phyloP scores from a whole-genome alignment of 2,797 vertebrate species.

The Percopsis omiscomaycus region DNA sequence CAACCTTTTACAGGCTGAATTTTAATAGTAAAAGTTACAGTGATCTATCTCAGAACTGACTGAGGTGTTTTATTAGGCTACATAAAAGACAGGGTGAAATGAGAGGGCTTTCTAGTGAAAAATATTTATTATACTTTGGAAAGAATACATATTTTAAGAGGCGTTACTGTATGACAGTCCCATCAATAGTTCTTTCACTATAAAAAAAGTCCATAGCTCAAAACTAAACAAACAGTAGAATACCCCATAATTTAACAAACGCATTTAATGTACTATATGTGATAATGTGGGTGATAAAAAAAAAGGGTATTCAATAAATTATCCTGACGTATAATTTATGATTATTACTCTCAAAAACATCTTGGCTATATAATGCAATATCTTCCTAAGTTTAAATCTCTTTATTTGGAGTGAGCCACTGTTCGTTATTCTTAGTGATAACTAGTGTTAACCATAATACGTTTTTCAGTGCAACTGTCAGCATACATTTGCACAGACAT shows the following conservation, averaged over 20 bases:
- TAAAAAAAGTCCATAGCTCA: not conserved
- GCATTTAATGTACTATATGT: not conserved
- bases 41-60: not conserved
- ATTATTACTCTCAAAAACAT: slow-evolving; percentile 37
- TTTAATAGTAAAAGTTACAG: not conserved
- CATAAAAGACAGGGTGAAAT: not conserved
- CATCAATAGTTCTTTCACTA: not conserved
- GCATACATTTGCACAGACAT: slow-evolving; percentile 34
- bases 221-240: not conserved
- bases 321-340: slow-evolving; percentile 29
- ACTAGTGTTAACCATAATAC: slow-evolving; percentile 25
- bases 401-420: slow-evolving; percentile 19
- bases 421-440: slow-evolving; percentile 32
- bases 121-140: slow-evolving; percentile 45
- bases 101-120: slow-evolving; percentile 3
- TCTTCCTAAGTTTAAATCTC: slow-evolving; percentile 14
- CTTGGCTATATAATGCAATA: slow-evolving; percentile 20
- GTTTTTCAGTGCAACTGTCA: slow-evolving; percentile 47
- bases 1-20: too few species aligned
- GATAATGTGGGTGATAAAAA: not conserved
- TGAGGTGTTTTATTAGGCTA: too few species aligned
- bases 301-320: slow-evolving; percentile 14
- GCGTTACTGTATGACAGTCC: not conserved
- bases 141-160: slow-evolving; percentile 12
- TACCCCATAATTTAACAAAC: not conserved